Evolutionary conservation across 30 jellyfish, hydroid and myxozoan genomes (phyloP).

Genomic region (Aurelia aurita): DNA sequence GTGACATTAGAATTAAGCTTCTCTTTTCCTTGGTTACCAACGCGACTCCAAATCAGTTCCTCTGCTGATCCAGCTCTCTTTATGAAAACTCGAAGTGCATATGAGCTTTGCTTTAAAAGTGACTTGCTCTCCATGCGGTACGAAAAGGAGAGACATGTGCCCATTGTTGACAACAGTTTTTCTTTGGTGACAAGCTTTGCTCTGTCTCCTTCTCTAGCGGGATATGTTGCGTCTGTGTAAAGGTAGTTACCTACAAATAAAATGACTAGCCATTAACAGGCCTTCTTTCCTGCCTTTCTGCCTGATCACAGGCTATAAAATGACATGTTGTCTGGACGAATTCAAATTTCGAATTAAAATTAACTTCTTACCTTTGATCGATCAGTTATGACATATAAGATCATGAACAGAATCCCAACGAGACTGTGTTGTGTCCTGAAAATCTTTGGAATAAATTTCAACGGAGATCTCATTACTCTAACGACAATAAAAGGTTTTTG

Average conservation of each 20-base stretch:
- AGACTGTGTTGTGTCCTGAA: too few relatives aligned
- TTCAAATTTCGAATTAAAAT: too few relatives aligned
- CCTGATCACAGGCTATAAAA: too few relatives aligned
- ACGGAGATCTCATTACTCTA: too few relatives aligned
- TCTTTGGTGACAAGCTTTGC: constrained; percentile 70
- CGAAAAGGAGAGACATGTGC: constrained; percentile 75
- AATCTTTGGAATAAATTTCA: too few relatives aligned
- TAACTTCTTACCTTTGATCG: too few relatives aligned
- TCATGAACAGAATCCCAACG: too few relatives aligned
- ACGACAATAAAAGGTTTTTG: too few relatives aligned
- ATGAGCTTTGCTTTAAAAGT: constrained; percentile 5
- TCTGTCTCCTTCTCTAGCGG: constrained; percentile 73
- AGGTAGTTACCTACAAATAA: constrained; percentile 67
- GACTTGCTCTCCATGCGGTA: constrained; percentile 65
- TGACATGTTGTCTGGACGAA: too few relatives aligned
- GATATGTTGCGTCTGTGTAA: constrained; percentile 86
- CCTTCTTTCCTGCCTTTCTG: too few relatives aligned
- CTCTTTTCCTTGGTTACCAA: constrained; percentile 81
- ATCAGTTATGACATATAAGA: too few relatives aligned
- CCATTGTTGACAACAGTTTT: not conserved
- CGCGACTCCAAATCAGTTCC: constrained; percentile 50
- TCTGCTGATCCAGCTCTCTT: not conserved
- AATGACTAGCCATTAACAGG: too few relatives aligned
- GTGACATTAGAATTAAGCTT: constrained; percentile 72
- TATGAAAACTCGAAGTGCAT: constrained; percentile 64